phyloP scores from a whole-genome alignment of 2,888 invertebrate species.

The Stenodema calcarata region DNA sequence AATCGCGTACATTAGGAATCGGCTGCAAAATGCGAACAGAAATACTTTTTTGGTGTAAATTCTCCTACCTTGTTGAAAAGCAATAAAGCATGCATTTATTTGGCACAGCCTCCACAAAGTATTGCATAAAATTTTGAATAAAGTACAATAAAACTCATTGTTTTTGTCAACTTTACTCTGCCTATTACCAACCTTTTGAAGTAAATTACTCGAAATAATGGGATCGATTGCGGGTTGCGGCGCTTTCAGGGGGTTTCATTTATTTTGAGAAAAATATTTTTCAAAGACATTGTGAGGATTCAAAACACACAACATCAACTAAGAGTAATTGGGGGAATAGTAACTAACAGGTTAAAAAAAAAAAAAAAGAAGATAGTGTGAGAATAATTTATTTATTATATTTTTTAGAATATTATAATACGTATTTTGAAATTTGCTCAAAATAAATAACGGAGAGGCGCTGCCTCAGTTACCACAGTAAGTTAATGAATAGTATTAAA shows the following conservation, averaged over 20 bases:
- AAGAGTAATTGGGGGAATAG: too few relatives aligned
- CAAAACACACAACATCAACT: too few relatives aligned
- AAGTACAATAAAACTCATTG: slow-evolving; percentile 17
- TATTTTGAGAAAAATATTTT: too few relatives aligned
- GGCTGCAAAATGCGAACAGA: neutral
- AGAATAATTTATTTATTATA: neutral
- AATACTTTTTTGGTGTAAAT: neutral
- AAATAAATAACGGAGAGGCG: neutral
- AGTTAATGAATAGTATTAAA: too few relatives aligned
- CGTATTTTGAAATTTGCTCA: neutral
- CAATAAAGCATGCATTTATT: slow-evolving; percentile 37
- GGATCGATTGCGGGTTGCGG: too few relatives aligned
- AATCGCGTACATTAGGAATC: neutral
- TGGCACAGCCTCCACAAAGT: slow-evolving; percentile 30
- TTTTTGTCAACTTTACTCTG: neutral
- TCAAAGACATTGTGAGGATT: too few relatives aligned
- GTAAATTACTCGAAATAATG: too few relatives aligned
- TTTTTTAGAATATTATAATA: neutral
- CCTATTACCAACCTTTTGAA: too few relatives aligned
- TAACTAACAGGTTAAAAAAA: too few relatives aligned
- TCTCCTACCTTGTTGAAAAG: slow-evolving; percentile 26
- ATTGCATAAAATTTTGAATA: slow-evolving; percentile 1
- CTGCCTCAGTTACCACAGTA: too few relatives aligned
- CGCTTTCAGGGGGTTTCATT: too few relatives aligned
- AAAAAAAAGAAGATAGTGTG: neutral